phyloP scores from a whole-genome alignment of 1,140 invertebrate species.

The Drosophila bifasciata region DNA sequence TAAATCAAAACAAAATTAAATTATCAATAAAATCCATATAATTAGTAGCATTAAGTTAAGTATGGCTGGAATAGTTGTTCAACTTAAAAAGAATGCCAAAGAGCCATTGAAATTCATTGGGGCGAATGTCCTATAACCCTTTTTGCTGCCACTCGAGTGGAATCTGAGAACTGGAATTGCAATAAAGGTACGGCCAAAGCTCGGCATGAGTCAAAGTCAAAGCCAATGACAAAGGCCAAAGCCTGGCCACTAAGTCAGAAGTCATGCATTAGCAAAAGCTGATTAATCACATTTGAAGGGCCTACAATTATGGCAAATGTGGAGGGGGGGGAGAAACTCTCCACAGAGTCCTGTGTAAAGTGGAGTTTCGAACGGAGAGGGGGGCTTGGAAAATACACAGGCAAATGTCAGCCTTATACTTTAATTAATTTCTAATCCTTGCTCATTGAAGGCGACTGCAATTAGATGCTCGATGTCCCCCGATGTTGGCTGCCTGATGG shows the following conservation, averaged over 20 bases:
- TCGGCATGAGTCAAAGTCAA: not conserved
- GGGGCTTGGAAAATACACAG: constrained; percentile 27
- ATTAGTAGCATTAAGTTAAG: too few relatives aligned
- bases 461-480: constrained; percentile 57
- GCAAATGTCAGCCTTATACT: constrained; percentile 68
- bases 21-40: too few relatives aligned
- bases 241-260: constrained; percentile 21
- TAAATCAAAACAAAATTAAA: too few relatives aligned
- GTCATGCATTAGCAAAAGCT: constrained; percentile 25
- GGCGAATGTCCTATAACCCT: constrained; percentile 1
- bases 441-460: constrained; percentile 56
- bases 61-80: too few relatives aligned
- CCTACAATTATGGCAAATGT: constrained; percentile 48
- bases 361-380: too few relatives aligned
- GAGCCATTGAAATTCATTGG: constrained; percentile 3
- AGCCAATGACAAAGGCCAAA: not conserved
- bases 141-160: constrained; percentile 3
- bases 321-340: not conserved
- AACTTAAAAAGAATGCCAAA: too few relatives aligned
- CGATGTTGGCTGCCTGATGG: constrained; percentile 22
- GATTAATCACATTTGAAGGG: constrained; percentile 64
- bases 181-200: not conserved
- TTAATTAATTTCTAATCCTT: constrained; percentile 79
- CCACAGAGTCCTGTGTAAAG: not conserved
- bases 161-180: constrained; percentile 11